A percentile compares a stretch with the other conserved stretches of the same genome.
Conservation (phyloP, 2,113 vertebrate species). For the Falcunculus frontatus region DNA sequence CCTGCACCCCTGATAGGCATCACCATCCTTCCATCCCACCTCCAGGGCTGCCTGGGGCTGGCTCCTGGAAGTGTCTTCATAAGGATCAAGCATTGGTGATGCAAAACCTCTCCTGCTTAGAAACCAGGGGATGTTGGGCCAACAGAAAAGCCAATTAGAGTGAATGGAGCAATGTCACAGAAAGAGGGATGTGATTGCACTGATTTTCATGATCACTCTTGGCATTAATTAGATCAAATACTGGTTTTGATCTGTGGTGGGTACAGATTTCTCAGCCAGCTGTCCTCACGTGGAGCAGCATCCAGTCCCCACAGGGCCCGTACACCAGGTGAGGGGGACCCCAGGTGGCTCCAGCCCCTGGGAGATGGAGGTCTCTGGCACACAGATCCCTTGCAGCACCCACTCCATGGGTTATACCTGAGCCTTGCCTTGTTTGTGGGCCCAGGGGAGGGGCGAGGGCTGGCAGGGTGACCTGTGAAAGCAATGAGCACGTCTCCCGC, state of each 20-base stretch:
- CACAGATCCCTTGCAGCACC: not conserved
- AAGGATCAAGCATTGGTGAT: not conserved
- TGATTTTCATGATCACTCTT: not conserved
- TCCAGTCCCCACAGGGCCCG: rapidly evolving
- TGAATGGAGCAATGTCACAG: rapidly evolving
- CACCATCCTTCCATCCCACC: not conserved
- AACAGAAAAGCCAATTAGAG: not conserved
- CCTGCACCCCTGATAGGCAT: not conserved
- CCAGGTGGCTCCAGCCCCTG: not conserved
- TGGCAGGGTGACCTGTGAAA: not conserved
- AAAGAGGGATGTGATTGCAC: not conserved
- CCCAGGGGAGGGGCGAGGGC: rapidly evolving
- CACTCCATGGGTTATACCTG: rapidly evolving
- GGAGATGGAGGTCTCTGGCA: not conserved
- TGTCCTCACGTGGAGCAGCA: rapidly evolving
- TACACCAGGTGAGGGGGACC: not conserved
- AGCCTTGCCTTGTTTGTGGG: not conserved
- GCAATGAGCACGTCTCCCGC: rapidly evolving
- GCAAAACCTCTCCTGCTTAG: not conserved
- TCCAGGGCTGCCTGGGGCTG: not conserved
- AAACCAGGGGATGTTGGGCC: not conserved
- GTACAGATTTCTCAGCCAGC: not conserved
- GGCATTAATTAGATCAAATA: not conserved
- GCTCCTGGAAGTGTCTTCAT: not conserved
- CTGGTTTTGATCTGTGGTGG: not conserved